Evolutionary conservation across 2,113 vertebrate species (phyloP), one percentile per base, ranked within the genome.

Genomic region (Percopsis transmontana): DNA sequence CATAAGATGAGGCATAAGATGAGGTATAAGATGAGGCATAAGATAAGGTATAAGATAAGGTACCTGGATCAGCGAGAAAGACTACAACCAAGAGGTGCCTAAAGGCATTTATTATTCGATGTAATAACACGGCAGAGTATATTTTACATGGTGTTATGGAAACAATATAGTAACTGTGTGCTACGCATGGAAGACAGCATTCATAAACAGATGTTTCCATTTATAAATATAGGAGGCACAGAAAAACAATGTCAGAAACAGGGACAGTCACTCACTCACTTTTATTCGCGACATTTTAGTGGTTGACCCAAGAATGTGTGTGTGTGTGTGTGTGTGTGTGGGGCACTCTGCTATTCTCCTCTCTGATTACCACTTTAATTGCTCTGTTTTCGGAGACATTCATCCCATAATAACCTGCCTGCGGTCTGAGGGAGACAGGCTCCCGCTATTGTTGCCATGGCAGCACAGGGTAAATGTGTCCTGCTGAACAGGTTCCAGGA

Each of bases 381-480:
- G 76, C 74, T 74, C 81, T 79, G 77, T 70, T 87, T n/a, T 85
- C 72, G 79, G 72, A 87, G 70, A 85, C 78, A 81, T 67, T 84
- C 67, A 68, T 81, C 60, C 71, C 72, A 80, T 88, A 89, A 88
- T 89, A 79, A 80, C 70, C 75, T 42, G 79, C 47, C 77, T 81
- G 87, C 62, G 87, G 88, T 88, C 83, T 59, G 55, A 58, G 23
- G 62, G 54, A 82, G 42, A 83, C 53, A 58, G 64, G 47, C 44
- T 74, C 62, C 55, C 52, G 41, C 68, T 38, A 24, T 23, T 13
- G 67, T 77, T 66, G 21, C 66, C 73, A 81, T 71, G 62, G 59
- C 62, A 67, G 70, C 58, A 45, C 13, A 24, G 18, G 45, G 58
- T 15, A 40, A 62, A 61, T 53, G 66, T 52, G 59, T 55, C 40